Percentiles rank a stretch among this genome's conserved stretches.
Conservation (phyloP, 2,888 invertebrate species). For the Volucella zonaria region DNA sequence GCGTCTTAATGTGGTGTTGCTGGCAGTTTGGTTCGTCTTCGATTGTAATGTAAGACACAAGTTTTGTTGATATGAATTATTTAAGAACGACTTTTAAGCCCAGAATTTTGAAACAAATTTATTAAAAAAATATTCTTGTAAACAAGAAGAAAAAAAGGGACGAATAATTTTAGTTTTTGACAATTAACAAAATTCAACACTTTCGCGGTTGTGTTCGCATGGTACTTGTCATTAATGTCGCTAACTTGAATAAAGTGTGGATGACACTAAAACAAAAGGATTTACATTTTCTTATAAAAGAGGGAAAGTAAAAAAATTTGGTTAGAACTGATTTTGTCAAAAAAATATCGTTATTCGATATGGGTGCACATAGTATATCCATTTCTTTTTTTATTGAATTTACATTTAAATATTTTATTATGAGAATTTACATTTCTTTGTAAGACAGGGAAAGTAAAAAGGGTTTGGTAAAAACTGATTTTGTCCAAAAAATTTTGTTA, state of each 20-base stretch:
- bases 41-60: constrained; percentile 30
- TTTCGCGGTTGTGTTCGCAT: constrained; percentile 54
- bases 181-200: constrained; percentile 62
- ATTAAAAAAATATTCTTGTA: constrained; percentile 73
- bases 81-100: constrained; percentile 33
- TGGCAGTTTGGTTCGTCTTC: constrained; percentile 12
- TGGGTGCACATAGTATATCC: too few relatives aligned
- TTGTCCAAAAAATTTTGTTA: too few relatives aligned
- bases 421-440: too few relatives aligned
- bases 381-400: too few relatives aligned
- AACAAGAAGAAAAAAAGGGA: constrained; percentile 74
- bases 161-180: constrained; percentile 73
- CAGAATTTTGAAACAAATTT: constrained; percentile 65
- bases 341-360: too few relatives aligned
- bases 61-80: constrained; percentile 37
- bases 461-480: too few relatives aligned
- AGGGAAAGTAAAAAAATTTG: too few relatives aligned
- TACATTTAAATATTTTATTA: too few relatives aligned
- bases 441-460: too few relatives aligned
- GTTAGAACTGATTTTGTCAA: too few relatives aligned
- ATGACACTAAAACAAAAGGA: background rate
- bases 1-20: constrained; percentile 50
- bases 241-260: background rate
- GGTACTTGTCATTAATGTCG: constrained; percentile 38
- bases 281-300: too few relatives aligned